phyloP scores from a whole-genome alignment of 2,888 invertebrate genomes.

The Thysanoteuthis rhombus region DNA sequence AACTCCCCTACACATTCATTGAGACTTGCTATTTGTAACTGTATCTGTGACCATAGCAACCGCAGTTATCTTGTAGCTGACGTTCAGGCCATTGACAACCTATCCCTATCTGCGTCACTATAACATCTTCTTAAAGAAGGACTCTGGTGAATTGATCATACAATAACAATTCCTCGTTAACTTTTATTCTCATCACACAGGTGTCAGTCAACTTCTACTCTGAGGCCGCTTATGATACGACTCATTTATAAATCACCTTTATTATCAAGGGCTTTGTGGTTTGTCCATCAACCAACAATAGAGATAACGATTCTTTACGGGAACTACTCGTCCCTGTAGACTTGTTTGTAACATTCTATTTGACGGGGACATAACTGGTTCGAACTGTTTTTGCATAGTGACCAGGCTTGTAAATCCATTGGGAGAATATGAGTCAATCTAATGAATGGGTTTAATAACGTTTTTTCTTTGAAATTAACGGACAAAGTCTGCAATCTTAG shows the following conservation, averaged over 20 bases:
- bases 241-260: neutral
- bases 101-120: neutral
- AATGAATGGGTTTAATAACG: neutral
- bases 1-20: neutral
- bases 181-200: neutral
- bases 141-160: neutral
- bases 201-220: neutral
- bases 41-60: neutral
- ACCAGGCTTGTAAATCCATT: neutral
- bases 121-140: neutral
- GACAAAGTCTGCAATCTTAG: no score
- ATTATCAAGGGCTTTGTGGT: neutral
- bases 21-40: neutral
- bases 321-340: no score
- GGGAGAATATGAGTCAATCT: neutral
- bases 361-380: neutral
- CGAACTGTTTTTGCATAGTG: neutral
- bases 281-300: neutral
- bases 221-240: neutral
- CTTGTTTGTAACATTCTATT: neutral
- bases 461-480: no score
- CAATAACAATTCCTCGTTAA: neutral
- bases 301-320: neutral
- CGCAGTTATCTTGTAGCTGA: neutral
- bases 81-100: neutral